These are phyloP conservation scores for Cnemophilus loriae DNA, from an alignment of 2,113 vertebrate species.

Conservation along the genomic window DNA sequence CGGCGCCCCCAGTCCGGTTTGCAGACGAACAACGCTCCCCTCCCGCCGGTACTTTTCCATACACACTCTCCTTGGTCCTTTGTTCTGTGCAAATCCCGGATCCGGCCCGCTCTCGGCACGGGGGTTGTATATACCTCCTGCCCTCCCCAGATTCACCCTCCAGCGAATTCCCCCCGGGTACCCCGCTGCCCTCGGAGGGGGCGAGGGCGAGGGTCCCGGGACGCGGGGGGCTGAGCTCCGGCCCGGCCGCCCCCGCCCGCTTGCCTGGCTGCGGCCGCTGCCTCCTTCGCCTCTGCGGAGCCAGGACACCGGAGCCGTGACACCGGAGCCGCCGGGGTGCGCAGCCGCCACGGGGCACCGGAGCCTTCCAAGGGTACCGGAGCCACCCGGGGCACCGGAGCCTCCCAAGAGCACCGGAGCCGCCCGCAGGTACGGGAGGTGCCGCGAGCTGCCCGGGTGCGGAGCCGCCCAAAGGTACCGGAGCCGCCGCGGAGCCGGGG, in stretches of 20 bases:
- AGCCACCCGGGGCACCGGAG: not conserved
- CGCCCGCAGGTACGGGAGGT: not conserved
- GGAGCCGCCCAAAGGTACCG: not conserved
- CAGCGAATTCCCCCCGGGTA: not conserved
- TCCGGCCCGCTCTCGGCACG: not conserved
- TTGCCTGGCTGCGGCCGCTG: conserved; percentile 9
- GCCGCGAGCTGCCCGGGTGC: not conserved
- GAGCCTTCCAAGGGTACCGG: not conserved
- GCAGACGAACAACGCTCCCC: not conserved
- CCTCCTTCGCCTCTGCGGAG: not conserved
- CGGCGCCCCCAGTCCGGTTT: not conserved
- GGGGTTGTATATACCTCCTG: not conserved
- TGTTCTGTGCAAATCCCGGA: not conserved
- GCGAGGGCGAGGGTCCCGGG: not conserved
- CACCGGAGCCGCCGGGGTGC: not conserved
- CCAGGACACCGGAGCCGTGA: not conserved
- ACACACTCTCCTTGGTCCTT: not conserved
- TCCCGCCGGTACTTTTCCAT: conserved; percentile 1
- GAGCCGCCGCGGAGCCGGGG: not conserved
- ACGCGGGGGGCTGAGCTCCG: not conserved
- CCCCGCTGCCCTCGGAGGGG: not conserved
- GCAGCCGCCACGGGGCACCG: not conserved
- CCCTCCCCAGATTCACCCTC: not conserved
- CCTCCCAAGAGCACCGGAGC: not conserved
- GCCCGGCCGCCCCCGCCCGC: not conserved